These are phyloP conservation scores for Barbus barbus DNA, from an alignment of 2,113 vertebrate genomes.

Conservation along the genomic window DNA sequence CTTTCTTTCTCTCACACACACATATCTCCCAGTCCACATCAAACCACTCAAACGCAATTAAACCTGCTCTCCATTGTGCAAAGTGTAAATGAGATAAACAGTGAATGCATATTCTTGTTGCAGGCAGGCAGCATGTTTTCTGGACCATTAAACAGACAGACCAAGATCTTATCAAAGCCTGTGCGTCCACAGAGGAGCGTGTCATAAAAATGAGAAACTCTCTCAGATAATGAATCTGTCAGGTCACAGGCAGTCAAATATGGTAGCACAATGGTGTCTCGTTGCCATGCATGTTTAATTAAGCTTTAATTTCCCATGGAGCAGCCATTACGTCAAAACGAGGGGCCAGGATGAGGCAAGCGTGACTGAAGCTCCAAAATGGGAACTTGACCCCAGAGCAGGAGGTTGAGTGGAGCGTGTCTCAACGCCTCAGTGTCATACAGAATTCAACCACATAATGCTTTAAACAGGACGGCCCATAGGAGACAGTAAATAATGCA, in stretches of 20 bases:
- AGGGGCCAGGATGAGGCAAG: conserved; percentile 21
- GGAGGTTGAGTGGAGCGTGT: conserved; percentile 1
- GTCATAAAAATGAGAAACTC: conserved; percentile 39
- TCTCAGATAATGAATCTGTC: conserved; percentile 50
- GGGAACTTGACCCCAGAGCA: conserved; percentile 25
- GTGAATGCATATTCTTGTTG: conserved; percentile 7
- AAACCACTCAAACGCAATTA: conserved; percentile 23
- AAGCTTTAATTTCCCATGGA: conserved; percentile 51
- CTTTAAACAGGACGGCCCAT: conserved; percentile 22
- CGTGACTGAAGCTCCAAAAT: conserved; percentile 22
- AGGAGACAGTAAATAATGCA: conserved; percentile 28
- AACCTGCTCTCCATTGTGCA: conserved; percentile 19
- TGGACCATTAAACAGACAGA: conserved; percentile 29
- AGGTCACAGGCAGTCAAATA: conserved; percentile 44
- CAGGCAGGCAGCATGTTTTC: conserved; percentile 16
- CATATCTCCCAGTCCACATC: conserved; percentile 11
- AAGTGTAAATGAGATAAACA: conserved; percentile 31
- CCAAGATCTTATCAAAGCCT: conserved; percentile 13
- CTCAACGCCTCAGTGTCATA: neutral
- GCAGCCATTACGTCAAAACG: conserved; percentile 37
- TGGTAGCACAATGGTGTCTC: conserved; percentile 26
- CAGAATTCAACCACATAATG: conserved; percentile 10
- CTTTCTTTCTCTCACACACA: neutral
- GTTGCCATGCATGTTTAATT: conserved; percentile 52
- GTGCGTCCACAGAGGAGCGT: conserved; percentile 29